phyloP scores from a whole-genome alignment of 2,797 vertebrate genomes.

The Perodicticus potto region DNA sequence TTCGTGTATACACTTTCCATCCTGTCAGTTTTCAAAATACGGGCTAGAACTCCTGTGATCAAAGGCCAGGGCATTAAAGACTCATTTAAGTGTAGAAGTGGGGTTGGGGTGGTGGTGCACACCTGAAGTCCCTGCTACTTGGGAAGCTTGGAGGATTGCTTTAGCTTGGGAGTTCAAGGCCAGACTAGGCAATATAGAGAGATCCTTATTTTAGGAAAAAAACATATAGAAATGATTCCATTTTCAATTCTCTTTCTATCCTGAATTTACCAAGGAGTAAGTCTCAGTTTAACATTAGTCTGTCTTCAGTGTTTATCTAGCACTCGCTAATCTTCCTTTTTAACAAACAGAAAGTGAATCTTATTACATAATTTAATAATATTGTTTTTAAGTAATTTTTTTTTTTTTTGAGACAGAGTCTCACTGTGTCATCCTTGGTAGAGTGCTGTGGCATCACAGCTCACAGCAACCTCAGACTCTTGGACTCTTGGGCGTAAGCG shows the following conservation, averaged over 20 bases:
- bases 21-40: background rate
- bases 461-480: too few species aligned
- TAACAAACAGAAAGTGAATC: background rate
- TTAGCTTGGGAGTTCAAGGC: background rate
- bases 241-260: constrained; percentile 38
- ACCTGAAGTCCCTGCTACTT: background rate
- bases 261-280: background rate
- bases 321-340: background rate
- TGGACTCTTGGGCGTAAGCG: too few species aligned
- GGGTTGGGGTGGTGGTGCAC: background rate
- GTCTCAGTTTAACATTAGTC: background rate
- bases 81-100: background rate
- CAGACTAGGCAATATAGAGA: background rate
- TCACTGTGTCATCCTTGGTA: too few species aligned
- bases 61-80: background rate
- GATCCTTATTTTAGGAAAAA: background rate
- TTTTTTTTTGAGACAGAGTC: background rate
- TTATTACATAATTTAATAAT: background rate
- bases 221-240: background rate
- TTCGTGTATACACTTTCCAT: background rate
- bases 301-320: background rate
- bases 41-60: background rate
- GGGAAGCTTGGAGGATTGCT: background rate
- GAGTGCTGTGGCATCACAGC: too few species aligned
- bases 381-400: background rate